A percentile compares a stretch with the other conserved stretches of the same genome.
Evolutionary conservation across 1,140 invertebrate species (phyloP).

Genomic region (Drosophila nebulosa): DNA sequence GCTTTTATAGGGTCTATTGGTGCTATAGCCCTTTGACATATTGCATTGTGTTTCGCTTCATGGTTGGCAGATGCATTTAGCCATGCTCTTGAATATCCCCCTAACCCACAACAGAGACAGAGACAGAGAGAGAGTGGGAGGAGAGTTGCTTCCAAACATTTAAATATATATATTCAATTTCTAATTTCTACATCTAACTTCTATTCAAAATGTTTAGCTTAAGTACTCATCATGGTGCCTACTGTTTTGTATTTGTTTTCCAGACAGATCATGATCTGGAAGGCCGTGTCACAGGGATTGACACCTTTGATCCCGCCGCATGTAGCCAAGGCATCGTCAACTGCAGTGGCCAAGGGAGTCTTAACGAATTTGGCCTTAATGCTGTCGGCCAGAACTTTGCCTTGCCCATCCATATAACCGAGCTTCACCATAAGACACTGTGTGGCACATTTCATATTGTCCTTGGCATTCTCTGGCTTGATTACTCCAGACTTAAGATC

Average conservation of each 20-base stretch:
- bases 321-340: conserved; percentile 21
- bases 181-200: no score
- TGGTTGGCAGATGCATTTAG: conserved; percentile 37
- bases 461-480: conserved; percentile 36
- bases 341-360: background rate
- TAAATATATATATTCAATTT: background rate
- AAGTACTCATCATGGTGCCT: background rate
- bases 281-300: conserved; percentile 64
- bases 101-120: no score
- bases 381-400: conserved; percentile 20
- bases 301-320: conserved; percentile 38
- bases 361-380: conserved; percentile 16
- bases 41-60: conserved; percentile 18
- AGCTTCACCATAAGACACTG: conserved; percentile 52
- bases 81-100: no score
- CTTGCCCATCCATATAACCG: conserved; percentile 52
- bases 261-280: conserved; percentile 39
- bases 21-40: no score
- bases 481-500: conserved; percentile 44
- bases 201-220: background rate
- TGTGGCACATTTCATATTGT: conserved; percentile 52
- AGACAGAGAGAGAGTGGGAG: no score
- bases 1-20: conserved; percentile 41
- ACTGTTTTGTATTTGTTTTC: background rate
- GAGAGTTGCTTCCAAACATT: background rate